These are phyloP conservation scores for Meta bourneti DNA, from an alignment of 2,888 invertebrate genomes.

Conservation along the genomic window DNA sequence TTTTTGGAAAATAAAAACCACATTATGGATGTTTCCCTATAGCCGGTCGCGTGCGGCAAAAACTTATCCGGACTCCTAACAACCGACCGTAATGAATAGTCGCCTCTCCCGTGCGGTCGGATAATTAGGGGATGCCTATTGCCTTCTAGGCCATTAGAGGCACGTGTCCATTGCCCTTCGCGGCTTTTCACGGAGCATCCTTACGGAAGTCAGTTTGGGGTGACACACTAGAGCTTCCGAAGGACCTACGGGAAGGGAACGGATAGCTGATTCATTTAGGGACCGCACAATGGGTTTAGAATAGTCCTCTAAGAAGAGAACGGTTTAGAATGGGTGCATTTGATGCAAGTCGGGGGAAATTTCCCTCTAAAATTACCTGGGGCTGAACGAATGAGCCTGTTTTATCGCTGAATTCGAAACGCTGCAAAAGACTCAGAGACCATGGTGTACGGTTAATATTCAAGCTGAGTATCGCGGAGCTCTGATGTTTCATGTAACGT, in stretches of 20 bases:
- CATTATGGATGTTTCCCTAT: too few species aligned
- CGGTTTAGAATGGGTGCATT: background rate
- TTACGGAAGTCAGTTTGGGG: conserved; percentile 68
- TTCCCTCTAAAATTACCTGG: conserved; percentile 46
- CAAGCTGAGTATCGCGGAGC: too few species aligned
- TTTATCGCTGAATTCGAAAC: background rate
- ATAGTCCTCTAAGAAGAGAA: background rate
- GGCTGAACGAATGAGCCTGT: conserved; percentile 35
- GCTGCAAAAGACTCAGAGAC: background rate
- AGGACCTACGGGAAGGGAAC: background rate
- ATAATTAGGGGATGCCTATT: conserved; percentile 67
- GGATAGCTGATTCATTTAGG: conserved; percentile 59
- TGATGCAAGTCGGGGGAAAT: background rate
- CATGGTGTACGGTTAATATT: too few species aligned
- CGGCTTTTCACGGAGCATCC: conserved; percentile 69
- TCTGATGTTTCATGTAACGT: too few species aligned
- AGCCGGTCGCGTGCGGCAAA: background rate
- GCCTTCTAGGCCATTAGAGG: conserved; percentile 67
- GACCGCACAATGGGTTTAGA: conserved; percentile 5
- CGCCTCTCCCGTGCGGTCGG: conserved; percentile 60
- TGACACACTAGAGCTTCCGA: conserved; percentile 52
- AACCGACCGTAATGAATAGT: conserved; percentile 61
- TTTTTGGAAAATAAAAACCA: too few species aligned
- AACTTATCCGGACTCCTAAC: background rate
- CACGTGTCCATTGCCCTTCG: conserved; percentile 66